These are phyloP conservation scores for Thalassophryne amazonica DNA, from an alignment of 2,797 vertebrate genomes.

Conservation along the genomic window DNA sequence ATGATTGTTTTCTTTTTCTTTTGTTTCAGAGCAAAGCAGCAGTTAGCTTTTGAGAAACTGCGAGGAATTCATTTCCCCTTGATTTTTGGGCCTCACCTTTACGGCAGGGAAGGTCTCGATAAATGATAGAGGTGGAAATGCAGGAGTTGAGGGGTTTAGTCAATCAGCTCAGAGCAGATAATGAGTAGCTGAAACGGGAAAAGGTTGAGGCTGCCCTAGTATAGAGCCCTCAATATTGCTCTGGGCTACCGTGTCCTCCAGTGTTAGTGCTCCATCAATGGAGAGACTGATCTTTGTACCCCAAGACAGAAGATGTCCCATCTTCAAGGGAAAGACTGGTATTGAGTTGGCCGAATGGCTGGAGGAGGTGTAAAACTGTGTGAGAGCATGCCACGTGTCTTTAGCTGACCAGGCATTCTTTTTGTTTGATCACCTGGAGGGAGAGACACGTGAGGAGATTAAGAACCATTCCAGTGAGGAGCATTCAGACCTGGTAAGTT, in stretches of 20 bases:
- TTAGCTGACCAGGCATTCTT: neutral
- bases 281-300: neutral
- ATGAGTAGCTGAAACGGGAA: neutral
- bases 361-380: neutral
- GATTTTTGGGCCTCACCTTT: no score
- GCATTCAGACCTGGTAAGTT: neutral
- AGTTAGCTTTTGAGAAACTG: no score
- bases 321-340: neutral
- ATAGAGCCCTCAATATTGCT: accelerated
- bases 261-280: neutral
- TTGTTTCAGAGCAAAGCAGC: no score
- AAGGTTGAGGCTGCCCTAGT: neutral
- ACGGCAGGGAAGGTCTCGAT: no score
- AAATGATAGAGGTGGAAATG: neutral
- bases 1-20: no score
- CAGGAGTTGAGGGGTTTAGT: neutral
- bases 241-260: no score
- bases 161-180: neutral
- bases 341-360: neutral
- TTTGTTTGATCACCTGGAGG: neutral
- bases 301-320: neutral
- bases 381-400: neutral
- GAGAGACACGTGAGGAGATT: neutral
- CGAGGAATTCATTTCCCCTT: no score
- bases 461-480: neutral